Evolutionary conservation across 2,113 vertebrate genomes (phyloP), one percentile per base, ranked within the genome.

Genomic region (Verasper variegatus): DNA sequence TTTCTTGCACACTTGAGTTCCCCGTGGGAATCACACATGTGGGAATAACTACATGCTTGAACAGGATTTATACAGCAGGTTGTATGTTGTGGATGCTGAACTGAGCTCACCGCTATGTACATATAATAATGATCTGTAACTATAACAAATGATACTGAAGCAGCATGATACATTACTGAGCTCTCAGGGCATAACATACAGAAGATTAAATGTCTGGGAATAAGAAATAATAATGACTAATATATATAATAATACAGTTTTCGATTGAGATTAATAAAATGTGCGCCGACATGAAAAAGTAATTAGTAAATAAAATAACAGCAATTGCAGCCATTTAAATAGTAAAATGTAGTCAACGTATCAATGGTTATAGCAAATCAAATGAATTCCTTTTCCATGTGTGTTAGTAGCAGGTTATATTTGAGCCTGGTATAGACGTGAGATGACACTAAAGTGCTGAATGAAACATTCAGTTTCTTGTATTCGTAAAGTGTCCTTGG

Each of bases 81-180:
- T 12, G 24, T 27, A 58, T 21, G 10, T 58, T 54, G 27, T 21
- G 26, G n/a, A 51, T 31, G 14, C 45, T 47, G 37, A 24, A 56
- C 20, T 40, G 35, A 4, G 47, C 26, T 18, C 24, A 26, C 47
- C 23, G 42, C 23, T 54, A 51, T 7, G 15, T 65, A 37, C 47
- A 71, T 10, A 23, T n/a, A 27, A 67, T 26, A 71, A 65, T 60
- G 12, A 81, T 35, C 26, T 57, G 14, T 42, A 42, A 58, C 57
- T 62, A 12, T 21, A 51, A 57, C 1, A 66, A 42, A 24, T 67
- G 55, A 23, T 27, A 18, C 26, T 35, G 47, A 17, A 40, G 56
- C 62, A 76, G 10, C 52, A 55, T 65, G 10, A 18, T 58, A 57
- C 35, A 68, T 72, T 54, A 69, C 49, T 59, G 14, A 55, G n/a